A percentile compares a stretch with the other conserved stretches of the same genome.
Conservation (phyloP, 1,140 invertebrate genomes). For the Aphelenchoides fujianensis region DNA sequence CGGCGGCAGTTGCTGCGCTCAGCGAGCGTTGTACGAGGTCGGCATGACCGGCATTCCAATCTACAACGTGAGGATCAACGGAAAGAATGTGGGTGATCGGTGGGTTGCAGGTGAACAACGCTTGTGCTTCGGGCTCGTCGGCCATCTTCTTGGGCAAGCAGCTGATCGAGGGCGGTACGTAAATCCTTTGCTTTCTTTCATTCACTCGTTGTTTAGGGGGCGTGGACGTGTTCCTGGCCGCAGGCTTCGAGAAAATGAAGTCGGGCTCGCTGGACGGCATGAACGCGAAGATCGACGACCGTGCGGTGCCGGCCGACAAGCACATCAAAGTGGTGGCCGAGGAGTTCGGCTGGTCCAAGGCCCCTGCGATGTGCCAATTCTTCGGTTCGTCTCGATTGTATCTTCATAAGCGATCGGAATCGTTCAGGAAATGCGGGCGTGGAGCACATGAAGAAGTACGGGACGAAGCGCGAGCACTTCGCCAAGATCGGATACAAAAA, state of each 20-base stretch:
- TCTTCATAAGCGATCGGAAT: constrained; percentile 85
- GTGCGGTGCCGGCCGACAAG: constrained; percentile 88
- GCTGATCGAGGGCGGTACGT: constrained; percentile 74
- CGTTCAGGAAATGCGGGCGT: constrained; percentile 90
- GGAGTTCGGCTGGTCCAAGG: constrained; percentile 72
- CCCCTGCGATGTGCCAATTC: constrained; percentile 86
- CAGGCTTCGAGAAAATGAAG: constrained; percentile 99
- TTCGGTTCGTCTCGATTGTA: too few species aligned
- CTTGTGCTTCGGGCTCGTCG: constrained; percentile 89
- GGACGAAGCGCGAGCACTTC: too few species aligned
- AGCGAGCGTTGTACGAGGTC: constrained; percentile 85
- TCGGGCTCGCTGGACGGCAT: too few species aligned
- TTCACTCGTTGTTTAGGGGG: too few species aligned
- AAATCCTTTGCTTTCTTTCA: too few species aligned
- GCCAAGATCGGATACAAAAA: too few species aligned
- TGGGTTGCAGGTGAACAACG: constrained; percentile 77
- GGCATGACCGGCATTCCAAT: constrained; percentile 94
- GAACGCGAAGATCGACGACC: constrained; percentile 70
- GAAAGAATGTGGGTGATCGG: constrained; percentile 8
- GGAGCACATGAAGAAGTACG: constrained; percentile 94
- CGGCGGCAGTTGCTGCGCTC: constrained; percentile 90
- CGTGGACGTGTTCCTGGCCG: constrained; percentile 79
- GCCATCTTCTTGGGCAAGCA: constrained; percentile 84
- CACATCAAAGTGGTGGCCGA: constrained; percentile 82
- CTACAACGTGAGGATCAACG: constrained; percentile 72